Percentiles rank a stretch among this genome's conserved stretches.
These are phyloP conservation scores for Chaitophorus viminalis DNA, from an alignment of 2,888 invertebrate genomes.

Conservation along the genomic window DNA sequence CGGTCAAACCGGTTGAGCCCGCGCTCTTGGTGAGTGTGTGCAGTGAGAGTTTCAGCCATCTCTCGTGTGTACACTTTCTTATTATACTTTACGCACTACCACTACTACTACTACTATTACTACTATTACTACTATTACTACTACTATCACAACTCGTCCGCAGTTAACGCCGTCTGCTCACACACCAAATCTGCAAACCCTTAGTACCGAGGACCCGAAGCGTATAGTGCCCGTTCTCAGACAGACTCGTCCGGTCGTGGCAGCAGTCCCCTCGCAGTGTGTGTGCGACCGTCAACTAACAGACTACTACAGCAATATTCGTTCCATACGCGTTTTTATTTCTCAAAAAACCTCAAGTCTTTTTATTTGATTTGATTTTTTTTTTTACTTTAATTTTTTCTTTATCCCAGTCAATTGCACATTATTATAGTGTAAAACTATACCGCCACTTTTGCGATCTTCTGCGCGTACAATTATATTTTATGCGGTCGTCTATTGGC, in stretches of 20 bases:
- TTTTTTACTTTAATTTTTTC: not conserved
- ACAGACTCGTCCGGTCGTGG: conserved; percentile 5
- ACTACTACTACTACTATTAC: conserved; percentile 23
- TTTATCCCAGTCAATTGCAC: not conserved
- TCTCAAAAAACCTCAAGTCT: not conserved
- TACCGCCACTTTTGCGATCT: too few species aligned
- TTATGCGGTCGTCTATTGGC: not conserved
- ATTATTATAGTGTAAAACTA: too few species aligned
- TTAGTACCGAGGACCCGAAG: not conserved
- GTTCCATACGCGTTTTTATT: not conserved
- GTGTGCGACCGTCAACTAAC: not conserved
- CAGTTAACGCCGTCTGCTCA: not conserved
- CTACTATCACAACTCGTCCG: not conserved
- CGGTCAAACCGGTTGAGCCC: conserved; percentile 46
- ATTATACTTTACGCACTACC: conserved; percentile 3
- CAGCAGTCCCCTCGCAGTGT: not conserved
- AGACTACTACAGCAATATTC: not conserved
- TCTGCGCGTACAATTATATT: too few species aligned
- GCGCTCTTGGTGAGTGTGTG: conserved; percentile 25
- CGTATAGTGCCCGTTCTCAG: not conserved
- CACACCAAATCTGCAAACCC: conserved; percentile 20
- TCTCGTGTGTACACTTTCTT: conserved; percentile 40
- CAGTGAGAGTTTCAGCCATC: conserved; percentile 48
- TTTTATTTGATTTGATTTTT: not conserved
- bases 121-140: not conserved